Evolutionary conservation across 2,797 vertebrate genomes (phyloP).

Genomic region (Sebastes oblongus): DNA sequence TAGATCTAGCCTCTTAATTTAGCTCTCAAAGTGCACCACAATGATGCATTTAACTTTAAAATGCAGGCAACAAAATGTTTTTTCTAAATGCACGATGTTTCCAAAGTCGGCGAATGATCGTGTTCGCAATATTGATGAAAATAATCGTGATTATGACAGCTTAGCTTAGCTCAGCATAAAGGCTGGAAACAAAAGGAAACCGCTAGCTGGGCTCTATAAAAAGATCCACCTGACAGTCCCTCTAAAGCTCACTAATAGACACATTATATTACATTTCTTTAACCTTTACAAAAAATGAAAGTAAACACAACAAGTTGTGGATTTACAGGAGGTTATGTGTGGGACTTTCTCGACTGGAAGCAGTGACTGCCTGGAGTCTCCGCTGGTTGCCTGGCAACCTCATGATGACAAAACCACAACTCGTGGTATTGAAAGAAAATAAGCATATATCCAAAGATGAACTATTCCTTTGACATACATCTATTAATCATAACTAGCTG

Average conservation of each 20-base stretch:
- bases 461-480: not conserved
- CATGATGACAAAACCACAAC: not conserved
- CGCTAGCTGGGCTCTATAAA: not conserved
- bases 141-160: not conserved
- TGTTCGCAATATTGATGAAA: accelerated
- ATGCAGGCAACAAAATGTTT: no score
- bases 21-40: no score
- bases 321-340: not conserved
- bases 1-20: no score
- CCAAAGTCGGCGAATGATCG: no score
- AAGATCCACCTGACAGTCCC: not conserved
- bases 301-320: not conserved
- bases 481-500: not conserved
- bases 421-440: not conserved
- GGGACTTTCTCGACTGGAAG: not conserved
- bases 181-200: not conserved
- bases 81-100: no score
- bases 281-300: not conserved
- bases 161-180: not conserved
- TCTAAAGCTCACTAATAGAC: accelerated
- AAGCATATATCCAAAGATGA: not conserved
- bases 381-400: not conserved
- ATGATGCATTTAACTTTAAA: no score
- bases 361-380: not conserved
- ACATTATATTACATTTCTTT: not conserved